Percentiles rank a stretch among this genome's conserved stretches.
Evolutionary conservation across 2,797 vertebrate genomes (phyloP).

Genomic region (Melanotaenia trifasciata): DNA sequence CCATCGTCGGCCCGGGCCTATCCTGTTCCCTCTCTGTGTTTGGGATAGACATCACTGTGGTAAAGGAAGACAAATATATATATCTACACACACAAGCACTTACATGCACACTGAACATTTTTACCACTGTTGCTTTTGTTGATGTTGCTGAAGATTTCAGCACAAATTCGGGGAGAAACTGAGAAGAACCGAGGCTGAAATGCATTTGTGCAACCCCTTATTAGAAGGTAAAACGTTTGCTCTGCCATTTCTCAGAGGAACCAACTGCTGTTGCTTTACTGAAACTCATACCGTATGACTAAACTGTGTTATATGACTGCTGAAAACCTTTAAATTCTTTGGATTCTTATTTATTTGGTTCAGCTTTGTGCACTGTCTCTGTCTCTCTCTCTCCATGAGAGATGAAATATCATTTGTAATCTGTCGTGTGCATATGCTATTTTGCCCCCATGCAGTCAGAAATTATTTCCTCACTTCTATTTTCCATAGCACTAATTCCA

Average conservation of each 20-base stretch:
- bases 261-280: conserved; percentile 30
- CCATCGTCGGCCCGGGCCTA: conserved; percentile 71
- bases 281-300: conserved; percentile 24
- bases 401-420: conserved; percentile 38
- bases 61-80: conserved; percentile 60
- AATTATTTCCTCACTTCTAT: conserved; percentile 38
- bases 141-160: conserved; percentile 55
- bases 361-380: conserved; percentile 26
- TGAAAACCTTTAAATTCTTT: conserved; percentile 25
- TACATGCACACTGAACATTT: conserved; percentile 42
- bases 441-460: conserved; percentile 29
- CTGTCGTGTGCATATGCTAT: conserved; percentile 61
- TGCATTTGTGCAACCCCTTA: conserved; percentile 80
- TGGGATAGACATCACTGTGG: conserved; percentile 82
- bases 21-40: conserved; percentile 72
- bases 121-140: conserved; percentile 49
- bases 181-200: conserved; percentile 57
- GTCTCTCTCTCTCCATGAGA: conserved; percentile 21
- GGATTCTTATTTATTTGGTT: conserved; percentile 38
- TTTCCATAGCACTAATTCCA: conserved; percentile 44
- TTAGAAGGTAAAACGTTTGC: conserved; percentile 60
- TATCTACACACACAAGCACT: conserved; percentile 26
- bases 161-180: conserved; percentile 35
- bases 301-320: conserved; percentile 43
- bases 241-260: conserved; percentile 41